Base-by-base conservation (phyloP, 2,888 invertebrate genomes). In the Caenorhabditis afra region DNA sequence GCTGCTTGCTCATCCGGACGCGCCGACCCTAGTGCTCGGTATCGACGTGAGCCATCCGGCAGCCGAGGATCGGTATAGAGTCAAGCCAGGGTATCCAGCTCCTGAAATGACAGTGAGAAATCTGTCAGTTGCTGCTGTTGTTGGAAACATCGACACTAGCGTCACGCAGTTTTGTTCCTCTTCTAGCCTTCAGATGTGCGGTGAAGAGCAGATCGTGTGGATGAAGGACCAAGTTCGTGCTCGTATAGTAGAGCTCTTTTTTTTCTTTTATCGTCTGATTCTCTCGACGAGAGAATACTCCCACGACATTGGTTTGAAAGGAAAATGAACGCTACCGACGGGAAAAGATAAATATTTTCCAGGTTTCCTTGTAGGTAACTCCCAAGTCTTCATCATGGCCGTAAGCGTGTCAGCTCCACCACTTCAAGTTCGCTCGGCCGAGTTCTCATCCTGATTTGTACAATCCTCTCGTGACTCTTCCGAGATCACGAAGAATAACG, bases 1-100 rank as follows among this genome's bases (percentile, higher is more conserved):
- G 2, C 65, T 62, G 39, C 57, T 87, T 65, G 75, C 74, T 7
- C 47, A 82, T 18, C 66, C 70, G 1, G 47, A 83, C 5, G 88
- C 84, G 0, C 94, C 94, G 0, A 92, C 93, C 14, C 93, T 94
- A 93, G 92, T 94, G n/a, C 92, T 95, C 23, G 96, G 96, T 0
- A 95, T 95, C 5, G 96, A 96, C 91, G 96, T 96, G 2, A 95
- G 96, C 0, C 96, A 96, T 92, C 95, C 96, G 0, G 93, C 94
- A 1, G 94, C 95, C 0, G 94, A 94, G 73, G 93, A 94, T 16
- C 55, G 66, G 7, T n/a, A 45, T 90, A 92, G 89, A 0, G 58
- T 89, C 0, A 87, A 91, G 59, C 22, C 39, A 1, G 90, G 29
- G 1, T 2, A 11, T 14, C 7, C 4, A 11, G 7, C 41, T 41